A percentile compares a stretch with the other conserved stretches of the same genome.
Evolutionary conservation across 2,113 vertebrate species (phyloP).

Genomic region (Noturus placidus): DNA sequence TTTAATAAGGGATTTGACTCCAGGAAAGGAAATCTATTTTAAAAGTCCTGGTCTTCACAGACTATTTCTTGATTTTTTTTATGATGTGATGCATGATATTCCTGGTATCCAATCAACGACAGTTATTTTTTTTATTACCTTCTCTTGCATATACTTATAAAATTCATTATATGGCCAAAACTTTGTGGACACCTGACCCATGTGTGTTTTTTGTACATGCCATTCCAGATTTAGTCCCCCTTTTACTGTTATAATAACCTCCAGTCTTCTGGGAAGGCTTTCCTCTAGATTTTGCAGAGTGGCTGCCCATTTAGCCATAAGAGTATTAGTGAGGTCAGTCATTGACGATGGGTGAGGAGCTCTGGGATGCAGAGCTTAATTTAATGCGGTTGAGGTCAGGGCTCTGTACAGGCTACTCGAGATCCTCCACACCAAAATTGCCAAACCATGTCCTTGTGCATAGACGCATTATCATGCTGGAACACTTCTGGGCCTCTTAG

Average conservation of each 20-base stretch:
- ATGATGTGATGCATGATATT: background rate
- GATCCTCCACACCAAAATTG: background rate
- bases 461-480: background rate
- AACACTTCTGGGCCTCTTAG: background rate
- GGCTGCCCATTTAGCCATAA: background rate
- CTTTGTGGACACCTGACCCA: background rate
- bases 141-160: background rate
- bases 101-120: background rate
- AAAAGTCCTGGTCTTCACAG: background rate
- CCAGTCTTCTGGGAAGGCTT: background rate
- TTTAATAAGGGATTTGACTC: slow-evolving; percentile 6
- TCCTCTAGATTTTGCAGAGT: background rate
- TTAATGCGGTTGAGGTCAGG: background rate
- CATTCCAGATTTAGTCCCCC: background rate
- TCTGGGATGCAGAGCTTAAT: background rate
- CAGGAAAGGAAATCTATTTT: slow-evolving; percentile 34
- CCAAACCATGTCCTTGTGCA: background rate
- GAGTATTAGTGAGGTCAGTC: background rate
- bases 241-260: background rate
- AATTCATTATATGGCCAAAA: background rate
- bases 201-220: background rate
- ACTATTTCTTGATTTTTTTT: background rate
- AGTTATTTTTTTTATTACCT: background rate
- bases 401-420: background rate
- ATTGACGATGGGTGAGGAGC: background rate